A percentile compares a stretch with the other conserved stretches of the same genome.
These are phyloP conservation scores for Cacoxenus indagator DNA, from an alignment of 2,888 invertebrate genomes.

Conservation along the genomic window DNA sequence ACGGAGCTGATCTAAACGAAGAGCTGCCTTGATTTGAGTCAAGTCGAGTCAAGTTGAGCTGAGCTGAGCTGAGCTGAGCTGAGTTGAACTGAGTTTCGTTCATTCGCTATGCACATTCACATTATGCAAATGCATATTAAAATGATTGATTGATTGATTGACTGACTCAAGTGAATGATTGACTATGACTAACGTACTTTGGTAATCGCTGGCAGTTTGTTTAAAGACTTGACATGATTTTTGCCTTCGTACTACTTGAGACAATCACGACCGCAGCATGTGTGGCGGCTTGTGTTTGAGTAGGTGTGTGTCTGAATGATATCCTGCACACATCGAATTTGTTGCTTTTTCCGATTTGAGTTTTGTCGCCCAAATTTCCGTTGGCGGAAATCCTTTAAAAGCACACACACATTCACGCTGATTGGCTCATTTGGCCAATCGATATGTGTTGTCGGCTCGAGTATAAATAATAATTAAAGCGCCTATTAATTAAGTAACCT, in stretches of 20 bases:
- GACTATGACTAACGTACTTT: not conserved
- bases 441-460: no score
- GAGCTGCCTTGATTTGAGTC: not conserved
- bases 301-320: not conserved
- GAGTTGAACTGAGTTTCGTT: not conserved
- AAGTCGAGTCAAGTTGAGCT: no score
- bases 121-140: not conserved
- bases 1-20: not conserved
- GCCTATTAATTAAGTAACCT: no score
- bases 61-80: not conserved
- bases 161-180: not conserved
- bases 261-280: not conserved
- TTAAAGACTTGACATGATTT: not conserved
- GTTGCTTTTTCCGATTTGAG: not conserved
- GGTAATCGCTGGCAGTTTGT: not conserved
- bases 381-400: no score
- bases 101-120: not conserved
- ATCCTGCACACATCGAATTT: not conserved
- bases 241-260: not conserved
- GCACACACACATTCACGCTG: not conserved
- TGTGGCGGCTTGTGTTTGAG: not conserved
- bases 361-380: not conserved
- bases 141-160: not conserved
- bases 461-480: no score
- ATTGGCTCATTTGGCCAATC: constrained; percentile 44